Base-by-base conservation (phyloP, 2,888 invertebrate species). In the Teleogryllus oceanicus region DNA sequence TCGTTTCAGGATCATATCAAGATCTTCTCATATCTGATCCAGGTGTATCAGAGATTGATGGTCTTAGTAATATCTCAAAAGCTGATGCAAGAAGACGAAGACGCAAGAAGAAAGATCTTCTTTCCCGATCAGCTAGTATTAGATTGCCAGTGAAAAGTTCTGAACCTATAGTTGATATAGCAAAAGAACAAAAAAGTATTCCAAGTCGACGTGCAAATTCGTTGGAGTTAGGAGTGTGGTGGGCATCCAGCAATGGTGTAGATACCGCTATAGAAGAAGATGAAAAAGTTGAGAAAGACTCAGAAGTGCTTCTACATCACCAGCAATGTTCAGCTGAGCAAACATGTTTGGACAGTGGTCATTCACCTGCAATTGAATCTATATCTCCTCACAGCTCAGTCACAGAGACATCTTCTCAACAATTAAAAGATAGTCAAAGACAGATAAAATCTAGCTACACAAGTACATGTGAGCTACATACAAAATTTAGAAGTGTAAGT, bases 41-140 rank as follows among this genome's bases (percentile, higher is more conserved):
- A 2, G 49, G 20, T 11, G 75, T 50, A 49, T 18, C 80, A 16
- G 81, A 78, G 37, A 16, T 91, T 80, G 87, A 89, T 24, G 90
- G 89, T 0, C 80, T 89, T 0, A 80, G 84, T 50, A 83, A 83
- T 49, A 80, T 82, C 81, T 84, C 84, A 51, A 86, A 85, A 84
- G 83, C 82, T 18, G 87, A 85, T 78, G 85, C 62, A 37, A 82
- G 84, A 77, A 86, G 88, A 82, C 88, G 84, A 90, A 89, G 83
- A 87, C 89, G 84, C 88, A 87, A 86, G 87, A 88, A 83, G 90
- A 90, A 84, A 85, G 85, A 81, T 84, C 21, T 50, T 13, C 49
- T 81, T n/a, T 50, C 75, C 2, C 80, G 79, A 24, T 78, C 78
- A 24, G 75, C 74, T 37, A 78, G 20, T 13, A n/a, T 24, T 16